Base-by-base conservation (phyloP, 2,888 invertebrate genomes). In the Piscicola geometra region DNA sequence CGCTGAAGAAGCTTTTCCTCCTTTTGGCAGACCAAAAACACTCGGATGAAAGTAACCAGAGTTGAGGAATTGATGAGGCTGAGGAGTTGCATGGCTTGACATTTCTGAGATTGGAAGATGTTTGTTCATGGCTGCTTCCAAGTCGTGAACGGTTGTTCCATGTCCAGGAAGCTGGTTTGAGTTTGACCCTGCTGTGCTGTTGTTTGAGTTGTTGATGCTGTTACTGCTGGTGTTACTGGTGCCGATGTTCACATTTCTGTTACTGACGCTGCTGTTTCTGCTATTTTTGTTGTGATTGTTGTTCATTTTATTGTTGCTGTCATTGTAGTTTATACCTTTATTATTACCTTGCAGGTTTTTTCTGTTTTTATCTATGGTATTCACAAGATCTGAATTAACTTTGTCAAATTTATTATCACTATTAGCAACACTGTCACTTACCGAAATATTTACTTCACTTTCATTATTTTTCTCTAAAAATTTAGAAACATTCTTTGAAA, bases 91-190 rank as follows among this genome's bases (percentile, higher is more conserved):
- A 25, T 36, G 47, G 15, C 9, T 9, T 15, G 64, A 28, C n/a
- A 21, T 64, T 28, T 25, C n/a, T 30, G 72, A 56, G 50, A 81
- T 80, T 50, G 87, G 86, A 76, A 96, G 87, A 87, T 95, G 95
- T 83, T 94, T 94, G 30, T 95, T 94, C 95, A 96, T 96, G 68
- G 93, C 95, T 83, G 94, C 93, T 85, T 96, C 95, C 81, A 96
- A 87, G 82, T 95, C 94, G 86, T 94, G 93, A 0, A 94, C 93
- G 0, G 93, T 72, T n/a, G 72, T 47, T 21, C 50, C 50, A 15
- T 47, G 50, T n/a, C n/a, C n/a, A 32, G 5, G 71, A 12, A 70
- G 28, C 36, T 9, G 25, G 28, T 70, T 70, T 47, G n/a, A 47
- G n/a, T n/a, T n/a, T n/a, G n/a, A n/a, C n/a, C n/a, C 52, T 18